Evolutionary conservation across 2,888 invertebrate species (phyloP).

Genomic region (Hypselothyrea guttata): DNA sequence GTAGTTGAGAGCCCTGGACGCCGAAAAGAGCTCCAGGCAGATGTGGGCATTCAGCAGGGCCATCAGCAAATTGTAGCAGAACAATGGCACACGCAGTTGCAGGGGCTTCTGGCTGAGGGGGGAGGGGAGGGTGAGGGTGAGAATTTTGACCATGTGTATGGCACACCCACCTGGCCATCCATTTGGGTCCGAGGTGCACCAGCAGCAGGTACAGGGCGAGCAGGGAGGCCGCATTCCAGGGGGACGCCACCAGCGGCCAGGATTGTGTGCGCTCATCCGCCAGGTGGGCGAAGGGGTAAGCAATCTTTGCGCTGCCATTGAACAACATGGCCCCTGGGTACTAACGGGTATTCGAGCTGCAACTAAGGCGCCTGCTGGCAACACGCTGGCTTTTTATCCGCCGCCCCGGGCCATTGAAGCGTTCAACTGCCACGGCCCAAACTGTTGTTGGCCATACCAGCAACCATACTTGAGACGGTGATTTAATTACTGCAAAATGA

Average conservation of each 20-base stretch:
- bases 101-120: constrained; percentile 86
- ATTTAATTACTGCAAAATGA: too few species aligned
- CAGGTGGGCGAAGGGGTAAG: constrained; percentile 55
- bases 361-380: constrained; percentile 14
- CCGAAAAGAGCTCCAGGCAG: constrained; percentile 88
- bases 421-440: constrained; percentile 12
- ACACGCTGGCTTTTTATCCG: constrained; percentile 29
- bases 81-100: constrained; percentile 88
- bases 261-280: constrained; percentile 89
- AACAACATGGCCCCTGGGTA: constrained; percentile 29
- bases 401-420: constrained; percentile 33
- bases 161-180: constrained; percentile 86
- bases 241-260: constrained; percentile 93
- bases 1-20: constrained; percentile 89
- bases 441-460: too few species aligned
- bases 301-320: constrained; percentile 22
- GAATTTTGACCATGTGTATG: not conserved
- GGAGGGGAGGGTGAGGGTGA: constrained; percentile 1
- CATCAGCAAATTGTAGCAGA: constrained; percentile 93
- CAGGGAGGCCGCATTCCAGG: constrained; percentile 87
- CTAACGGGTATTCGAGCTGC: constrained; percentile 4
- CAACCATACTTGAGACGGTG: too few species aligned
- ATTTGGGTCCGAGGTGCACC: constrained; percentile 90
- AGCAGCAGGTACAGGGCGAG: constrained; percentile 88
- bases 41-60: constrained; percentile 92